A percentile compares a stretch with the other conserved stretches of the same genome.
Evolutionary conservation across 2,113 vertebrate species (phyloP).

Genomic region (Forbesichthys papilliferus): DNA sequence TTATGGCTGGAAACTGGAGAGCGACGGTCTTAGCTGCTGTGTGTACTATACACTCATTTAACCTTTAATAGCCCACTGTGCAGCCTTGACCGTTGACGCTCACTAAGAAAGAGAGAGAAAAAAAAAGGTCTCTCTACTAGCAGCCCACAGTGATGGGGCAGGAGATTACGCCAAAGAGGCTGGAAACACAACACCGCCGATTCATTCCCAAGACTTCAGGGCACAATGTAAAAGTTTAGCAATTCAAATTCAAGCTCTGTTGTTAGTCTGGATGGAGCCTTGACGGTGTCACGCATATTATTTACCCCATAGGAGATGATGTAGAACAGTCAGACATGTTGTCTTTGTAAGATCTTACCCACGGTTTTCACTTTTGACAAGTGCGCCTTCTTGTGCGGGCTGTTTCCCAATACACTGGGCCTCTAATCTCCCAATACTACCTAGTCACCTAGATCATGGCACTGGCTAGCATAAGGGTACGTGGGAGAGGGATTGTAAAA

Average conservation of each 20-base stretch:
- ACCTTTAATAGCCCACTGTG: conserved; percentile 25
- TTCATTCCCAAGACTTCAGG: not conserved
- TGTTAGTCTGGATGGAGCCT: conserved; percentile 6
- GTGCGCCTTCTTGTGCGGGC: not conserved
- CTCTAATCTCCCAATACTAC: conserved; percentile 31
- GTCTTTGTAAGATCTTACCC: not conserved
- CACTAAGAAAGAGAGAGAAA: conserved; percentile 18
- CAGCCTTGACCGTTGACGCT: conserved; percentile 14
- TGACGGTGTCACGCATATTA: not conserved
- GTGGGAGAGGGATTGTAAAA: no score
- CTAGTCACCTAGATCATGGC: conserved; percentile 34
- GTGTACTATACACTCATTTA: conserved; percentile 25
- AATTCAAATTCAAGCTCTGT: conserved; percentile 9
- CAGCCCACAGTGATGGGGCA: conserved; percentile 3
- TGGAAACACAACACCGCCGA: conserved; percentile 14
- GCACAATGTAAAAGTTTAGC: not conserved
- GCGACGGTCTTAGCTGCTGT: conserved; percentile 25
- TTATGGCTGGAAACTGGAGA: conserved; percentile 53
- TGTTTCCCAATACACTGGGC: conserved; percentile 12
- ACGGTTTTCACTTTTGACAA: not conserved
- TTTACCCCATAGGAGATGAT: not conserved
- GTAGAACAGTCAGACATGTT: not conserved
- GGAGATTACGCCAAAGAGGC: conserved; percentile 14
- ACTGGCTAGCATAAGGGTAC: no score
- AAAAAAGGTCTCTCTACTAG: conserved; percentile 16